Percentiles rank a stretch among this genome's conserved stretches.
These are phyloP conservation scores for Ochropleura plecta DNA, from an alignment of 2,888 invertebrate genomes.

Conservation along the genomic window DNA sequence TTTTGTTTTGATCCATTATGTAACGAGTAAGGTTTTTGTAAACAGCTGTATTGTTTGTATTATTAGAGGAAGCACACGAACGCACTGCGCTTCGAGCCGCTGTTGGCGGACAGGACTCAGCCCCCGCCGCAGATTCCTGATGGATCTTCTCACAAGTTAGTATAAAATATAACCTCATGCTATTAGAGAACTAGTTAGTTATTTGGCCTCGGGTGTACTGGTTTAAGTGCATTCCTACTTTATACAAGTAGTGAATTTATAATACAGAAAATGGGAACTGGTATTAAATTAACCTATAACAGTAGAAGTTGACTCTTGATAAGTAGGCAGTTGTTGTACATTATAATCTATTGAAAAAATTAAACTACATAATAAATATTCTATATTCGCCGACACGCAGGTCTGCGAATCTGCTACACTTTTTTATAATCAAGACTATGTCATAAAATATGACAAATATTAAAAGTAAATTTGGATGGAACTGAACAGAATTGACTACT, in stretches of 20 bases:
- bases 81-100: conserved; percentile 92
- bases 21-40: conserved; percentile 67
- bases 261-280: background rate
- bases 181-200: background rate
- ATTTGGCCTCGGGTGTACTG: background rate
- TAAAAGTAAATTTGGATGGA: no score
- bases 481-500: no score
- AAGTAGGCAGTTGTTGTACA: background rate
- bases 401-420: no score
- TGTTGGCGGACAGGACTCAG: conserved; percentile 93
- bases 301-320: no score
- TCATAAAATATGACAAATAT: no score
- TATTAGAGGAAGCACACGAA: conserved; percentile 91
- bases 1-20: conserved; percentile 71
- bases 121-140: conserved; percentile 95
- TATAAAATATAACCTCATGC: conserved; percentile 44
- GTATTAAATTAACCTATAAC: background rate
- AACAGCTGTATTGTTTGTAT: conserved; percentile 48
- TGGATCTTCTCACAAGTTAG: conserved; percentile 93
- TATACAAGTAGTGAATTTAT: background rate
- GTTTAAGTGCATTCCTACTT: background rate
- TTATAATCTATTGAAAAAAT: no score
- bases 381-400: no score
- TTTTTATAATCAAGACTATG: background rate
- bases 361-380: no score